Evolutionary conservation across 2,797 vertebrate species (phyloP).

Genomic region (Sebastes iracundus): DNA sequence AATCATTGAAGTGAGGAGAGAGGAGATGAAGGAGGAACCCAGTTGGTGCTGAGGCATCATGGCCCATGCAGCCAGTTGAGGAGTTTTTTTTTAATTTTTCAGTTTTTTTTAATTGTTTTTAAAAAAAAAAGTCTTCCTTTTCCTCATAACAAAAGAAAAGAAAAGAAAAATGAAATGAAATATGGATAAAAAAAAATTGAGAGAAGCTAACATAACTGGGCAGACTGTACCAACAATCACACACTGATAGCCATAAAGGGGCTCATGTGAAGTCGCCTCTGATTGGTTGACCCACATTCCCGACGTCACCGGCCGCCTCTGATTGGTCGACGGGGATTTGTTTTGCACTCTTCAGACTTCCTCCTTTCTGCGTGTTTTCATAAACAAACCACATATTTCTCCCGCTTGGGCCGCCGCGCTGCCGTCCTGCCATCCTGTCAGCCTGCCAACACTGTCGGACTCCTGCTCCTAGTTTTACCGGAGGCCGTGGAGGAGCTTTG

Average conservation of each 20-base stretch:
- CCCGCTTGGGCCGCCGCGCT: slow-evolving; percentile 20
- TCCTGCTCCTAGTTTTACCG: not conserved
- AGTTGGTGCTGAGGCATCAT: too few relatives aligned
- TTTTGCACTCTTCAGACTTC: slow-evolving; percentile 77
- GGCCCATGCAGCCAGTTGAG: too few relatives aligned
- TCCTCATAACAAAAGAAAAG: too few relatives aligned
- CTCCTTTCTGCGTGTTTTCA: slow-evolving; percentile 73
- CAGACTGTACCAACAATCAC: slow-evolving; percentile 8
- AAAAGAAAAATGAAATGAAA: too few relatives aligned
- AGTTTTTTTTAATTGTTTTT: too few relatives aligned
- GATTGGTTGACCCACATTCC: slow-evolving; percentile 83
- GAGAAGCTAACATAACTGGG: too few relatives aligned
- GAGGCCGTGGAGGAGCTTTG: not conserved
- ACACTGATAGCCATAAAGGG: slow-evolving; percentile 50
- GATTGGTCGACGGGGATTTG: slow-evolving; percentile 77
- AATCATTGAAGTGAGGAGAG: too few relatives aligned
- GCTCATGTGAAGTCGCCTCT: slow-evolving; percentile 31
- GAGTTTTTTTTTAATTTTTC: too few relatives aligned
- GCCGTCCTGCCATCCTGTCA: slow-evolving; percentile 1
- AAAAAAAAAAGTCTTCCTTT: too few relatives aligned
- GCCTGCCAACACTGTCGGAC: slow-evolving; percentile 10
- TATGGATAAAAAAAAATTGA: too few relatives aligned
- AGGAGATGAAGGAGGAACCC: too few relatives aligned
- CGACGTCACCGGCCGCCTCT: slow-evolving; percentile 21
- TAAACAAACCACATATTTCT: slow-evolving; percentile 79